Evolutionary conservation across 2,113 vertebrate genomes (phyloP), one percentile per base, ranked within the genome.

Genomic region (Trogon melanurus): DNA sequence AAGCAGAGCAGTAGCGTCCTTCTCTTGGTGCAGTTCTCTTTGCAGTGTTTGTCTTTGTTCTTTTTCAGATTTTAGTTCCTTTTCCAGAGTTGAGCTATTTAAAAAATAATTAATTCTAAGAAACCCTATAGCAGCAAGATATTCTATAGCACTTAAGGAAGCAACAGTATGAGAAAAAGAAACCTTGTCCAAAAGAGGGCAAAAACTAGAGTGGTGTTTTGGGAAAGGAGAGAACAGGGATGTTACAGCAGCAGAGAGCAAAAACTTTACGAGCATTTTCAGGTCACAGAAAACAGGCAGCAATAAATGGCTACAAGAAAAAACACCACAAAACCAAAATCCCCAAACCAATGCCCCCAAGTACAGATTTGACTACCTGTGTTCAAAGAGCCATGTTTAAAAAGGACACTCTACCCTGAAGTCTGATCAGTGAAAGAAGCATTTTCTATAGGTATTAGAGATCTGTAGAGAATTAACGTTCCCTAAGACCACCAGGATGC

Each of bases 41-140:
- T 99, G 99, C 91, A 99, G 97, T 66, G 93, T 97, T 79, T 99
- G 99, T 53, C 99, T 98, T 88, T 99, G 98, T 72, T 99, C 99
- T 95, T 98, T 99, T 98, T 99, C 99, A 9, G 93, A 97, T 67
- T 98, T 98, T 97, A 99, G 94, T 70, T 99, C 99, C 44, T 97
- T 98, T 96, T 99, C 99, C 97, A 99, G 97, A 91, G 97, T 97
- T 45, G 98, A 97, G 96, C 99, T 99, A 96, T 96, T 91, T 79
- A 67, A 62, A 36, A 96, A 67, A 36, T 5, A 32, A 85, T 94
- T 87, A 29, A 89, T 95, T 81, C 90, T 79, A 72, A 64, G 51
- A 79, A 74, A 78, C 4, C 9, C 25, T 66, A 36, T 4, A 92
- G 89, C 70, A 94, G 84, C 60, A 74, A 80, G 82, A 85, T 67